Percentiles rank a stretch among this genome's conserved stretches.
These are phyloP conservation scores for Lytechinus variegatus DNA, from an alignment of 35 echinoderm and acorn worm species.

Conservation along the genomic window DNA sequence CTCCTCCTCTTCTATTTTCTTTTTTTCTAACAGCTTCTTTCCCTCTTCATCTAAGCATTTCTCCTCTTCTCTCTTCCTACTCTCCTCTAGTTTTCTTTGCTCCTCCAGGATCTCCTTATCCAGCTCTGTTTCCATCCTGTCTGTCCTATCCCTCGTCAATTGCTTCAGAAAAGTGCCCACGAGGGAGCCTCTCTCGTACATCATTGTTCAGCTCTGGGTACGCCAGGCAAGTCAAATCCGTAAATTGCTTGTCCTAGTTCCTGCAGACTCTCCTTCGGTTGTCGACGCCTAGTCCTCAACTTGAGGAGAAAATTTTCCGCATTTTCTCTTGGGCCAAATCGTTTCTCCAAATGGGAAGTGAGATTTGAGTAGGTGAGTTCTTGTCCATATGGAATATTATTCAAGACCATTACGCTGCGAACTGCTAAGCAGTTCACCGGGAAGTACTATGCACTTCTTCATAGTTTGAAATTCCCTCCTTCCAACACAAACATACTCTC, in stretches of 20 bases:
- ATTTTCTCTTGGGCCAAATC: conserved; percentile 49
- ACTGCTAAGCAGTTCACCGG: no score
- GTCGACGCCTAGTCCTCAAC: background rate
- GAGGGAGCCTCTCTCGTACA: background rate
- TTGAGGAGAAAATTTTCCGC: conserved; percentile 19
- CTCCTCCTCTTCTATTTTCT: background rate
- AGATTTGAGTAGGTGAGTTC: background rate
- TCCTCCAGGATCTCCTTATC: background rate
- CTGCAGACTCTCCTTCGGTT: no score
- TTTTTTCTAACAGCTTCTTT: no score
- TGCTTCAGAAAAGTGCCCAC: conserved; percentile 41
- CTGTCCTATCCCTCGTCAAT: background rate
- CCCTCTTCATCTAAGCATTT: no score
- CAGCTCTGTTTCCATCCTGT: conserved; percentile 2
- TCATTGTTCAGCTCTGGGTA: conserved; percentile 22
- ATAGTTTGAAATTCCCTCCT: no score
- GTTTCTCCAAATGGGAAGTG: background rate
- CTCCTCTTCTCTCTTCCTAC: no score
- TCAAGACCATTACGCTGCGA: background rate
- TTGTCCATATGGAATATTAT: background rate
- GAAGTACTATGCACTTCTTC: no score
- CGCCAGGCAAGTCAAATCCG: background rate
- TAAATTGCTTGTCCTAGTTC: no score
- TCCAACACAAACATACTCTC: no score
- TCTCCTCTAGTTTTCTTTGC: conserved; percentile 39